These are phyloP conservation scores for Aethes cnicana DNA, from an alignment of 2,888 invertebrate species.

Conservation along the genomic window DNA sequence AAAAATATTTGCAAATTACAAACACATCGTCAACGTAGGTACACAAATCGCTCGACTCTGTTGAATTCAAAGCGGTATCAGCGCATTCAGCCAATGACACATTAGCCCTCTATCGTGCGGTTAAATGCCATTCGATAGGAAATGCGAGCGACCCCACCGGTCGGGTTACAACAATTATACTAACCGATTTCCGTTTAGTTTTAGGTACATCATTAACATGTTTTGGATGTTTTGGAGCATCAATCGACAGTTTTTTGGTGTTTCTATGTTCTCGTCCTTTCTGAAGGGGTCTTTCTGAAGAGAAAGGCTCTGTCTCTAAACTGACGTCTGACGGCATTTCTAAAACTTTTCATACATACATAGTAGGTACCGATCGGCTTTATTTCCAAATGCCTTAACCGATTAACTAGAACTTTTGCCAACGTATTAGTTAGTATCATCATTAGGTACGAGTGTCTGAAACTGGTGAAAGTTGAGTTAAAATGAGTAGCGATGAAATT, in stretches of 20 bases:
- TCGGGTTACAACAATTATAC: conserved; percentile 25
- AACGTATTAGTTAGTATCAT: too few species aligned
- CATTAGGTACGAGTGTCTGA: too few species aligned
- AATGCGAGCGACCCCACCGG: conserved; percentile 29
- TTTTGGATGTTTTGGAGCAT: neutral
- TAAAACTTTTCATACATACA: too few species aligned
- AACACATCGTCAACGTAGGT: neutral
- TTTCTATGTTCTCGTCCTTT: neutral
- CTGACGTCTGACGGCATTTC: too few species aligned
- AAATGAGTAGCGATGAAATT: too few species aligned
- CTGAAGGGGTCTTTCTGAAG: too few species aligned
- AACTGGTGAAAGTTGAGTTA: too few species aligned
- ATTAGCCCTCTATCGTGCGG: neutral
- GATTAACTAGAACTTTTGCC: too few species aligned
- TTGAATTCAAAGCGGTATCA: conserved; percentile 4
- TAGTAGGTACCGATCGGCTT: too few species aligned
- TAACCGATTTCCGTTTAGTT: conserved; percentile 6
- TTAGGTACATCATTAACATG: neutral
- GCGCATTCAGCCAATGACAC: conserved; percentile 7
- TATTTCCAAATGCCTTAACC: too few species aligned
- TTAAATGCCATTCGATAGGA: conserved; percentile 10
- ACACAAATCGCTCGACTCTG: neutral
- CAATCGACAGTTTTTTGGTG: too few species aligned
- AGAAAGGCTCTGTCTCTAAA: too few species aligned
- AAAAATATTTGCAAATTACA: neutral